Conservation (phyloP, 23 tunicate genomes). For the Styela plicata region DNA sequence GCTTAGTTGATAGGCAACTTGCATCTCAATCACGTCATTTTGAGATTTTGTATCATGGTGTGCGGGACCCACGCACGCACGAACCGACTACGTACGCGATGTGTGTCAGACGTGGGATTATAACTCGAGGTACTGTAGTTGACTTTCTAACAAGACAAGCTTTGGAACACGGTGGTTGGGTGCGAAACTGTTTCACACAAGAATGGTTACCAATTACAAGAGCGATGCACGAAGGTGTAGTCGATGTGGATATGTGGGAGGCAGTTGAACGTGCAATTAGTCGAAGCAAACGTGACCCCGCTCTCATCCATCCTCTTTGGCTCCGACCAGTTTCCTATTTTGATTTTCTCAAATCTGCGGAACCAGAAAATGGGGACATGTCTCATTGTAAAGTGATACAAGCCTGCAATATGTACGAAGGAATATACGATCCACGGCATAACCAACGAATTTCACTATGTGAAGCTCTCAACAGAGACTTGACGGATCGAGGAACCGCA, state of each 20-base stretch:
- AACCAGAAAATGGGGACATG: conserved; percentile 10
- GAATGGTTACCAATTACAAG: conserved; percentile 31
- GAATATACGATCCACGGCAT: conserved; percentile 28
- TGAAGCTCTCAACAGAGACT: conserved; percentile 19
- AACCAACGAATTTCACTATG: conserved; percentile 9
- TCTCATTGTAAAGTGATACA: conserved; percentile 15
- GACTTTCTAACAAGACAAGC: conserved; percentile 26
- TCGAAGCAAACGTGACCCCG: conserved; percentile 5
- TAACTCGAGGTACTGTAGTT: background rate
- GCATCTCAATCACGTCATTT: background rate
- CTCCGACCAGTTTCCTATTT: conserved; percentile 33
- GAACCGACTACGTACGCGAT: conserved; percentile 27
- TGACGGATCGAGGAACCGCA: conserved; percentile 16
- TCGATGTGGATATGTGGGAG: conserved; percentile 24
- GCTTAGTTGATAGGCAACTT: background rate
- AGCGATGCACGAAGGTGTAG: conserved; percentile 34
- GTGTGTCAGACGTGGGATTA: conserved; percentile 24
- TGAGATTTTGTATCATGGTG: conserved; percentile 19
- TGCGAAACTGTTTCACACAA: conserved; percentile 22
- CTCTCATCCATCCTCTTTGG: conserved; percentile 22
- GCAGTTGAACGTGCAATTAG: conserved; percentile 17
- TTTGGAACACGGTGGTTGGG: conserved; percentile 27
- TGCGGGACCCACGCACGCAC: conserved; percentile 11
- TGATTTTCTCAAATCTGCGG: conserved; percentile 18
- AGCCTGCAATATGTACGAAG: conserved; percentile 29